A percentile compares a stretch with the other conserved stretches of the same genome.
Evolutionary conservation across 2,113 vertebrate genomes (phyloP).

Genomic region (Muntiacus reevesi): DNA sequence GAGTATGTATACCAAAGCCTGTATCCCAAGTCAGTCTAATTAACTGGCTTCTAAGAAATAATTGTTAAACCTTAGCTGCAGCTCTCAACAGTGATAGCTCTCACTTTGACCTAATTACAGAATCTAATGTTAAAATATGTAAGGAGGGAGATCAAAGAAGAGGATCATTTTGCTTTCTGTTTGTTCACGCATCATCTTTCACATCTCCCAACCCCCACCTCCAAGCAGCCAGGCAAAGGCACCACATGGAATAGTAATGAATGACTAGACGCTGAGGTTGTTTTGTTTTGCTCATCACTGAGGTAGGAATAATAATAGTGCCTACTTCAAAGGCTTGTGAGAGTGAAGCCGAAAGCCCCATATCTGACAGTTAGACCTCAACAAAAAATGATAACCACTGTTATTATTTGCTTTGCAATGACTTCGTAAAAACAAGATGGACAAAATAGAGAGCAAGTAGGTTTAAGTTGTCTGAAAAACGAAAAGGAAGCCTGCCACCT

Average conservation of each 20-base stretch:
- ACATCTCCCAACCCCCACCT: neutral
- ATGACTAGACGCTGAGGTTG: neutral
- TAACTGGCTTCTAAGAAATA: constrained; percentile 47
- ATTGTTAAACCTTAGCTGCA: constrained; percentile 11
- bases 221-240: neutral
- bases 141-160: constrained; percentile 41
- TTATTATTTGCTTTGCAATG: neutral
- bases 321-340: neutral
- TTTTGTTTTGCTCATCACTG: neutral
- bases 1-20: constrained; percentile 1
- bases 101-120: constrained; percentile 62
- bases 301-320: neutral
- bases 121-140: constrained; percentile 27
- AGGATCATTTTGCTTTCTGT: constrained; percentile 45
- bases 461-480: neutral
- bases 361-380: neutral
- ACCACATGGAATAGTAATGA: neutral
- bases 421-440: neutral
- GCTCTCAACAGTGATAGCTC: neutral
- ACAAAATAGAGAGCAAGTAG: neutral
- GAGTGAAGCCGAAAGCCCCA: neutral
- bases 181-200: neutral
- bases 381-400: neutral
- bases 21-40: constrained; percentile 41
- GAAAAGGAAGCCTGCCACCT: neutral